Conservation (phyloP, 2,797 vertebrate species). For the Acropternis orthonyx region DNA sequence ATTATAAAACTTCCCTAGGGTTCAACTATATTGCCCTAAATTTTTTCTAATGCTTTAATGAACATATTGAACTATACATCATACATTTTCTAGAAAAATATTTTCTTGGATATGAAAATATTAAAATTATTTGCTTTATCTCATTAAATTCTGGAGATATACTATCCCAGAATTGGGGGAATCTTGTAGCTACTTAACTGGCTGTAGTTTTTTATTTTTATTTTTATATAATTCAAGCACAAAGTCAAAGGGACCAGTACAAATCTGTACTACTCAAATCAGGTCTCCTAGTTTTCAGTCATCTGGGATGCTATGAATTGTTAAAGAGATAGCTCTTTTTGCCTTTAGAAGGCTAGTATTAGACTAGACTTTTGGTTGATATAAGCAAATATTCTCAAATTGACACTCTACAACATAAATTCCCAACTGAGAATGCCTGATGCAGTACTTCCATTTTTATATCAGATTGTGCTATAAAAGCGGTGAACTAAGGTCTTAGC, state of each 20-base stretch:
- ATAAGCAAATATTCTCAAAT: conserved; percentile 26
- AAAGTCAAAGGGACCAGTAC: not conserved
- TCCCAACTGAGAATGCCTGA: not conserved
- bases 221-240: not conserved
- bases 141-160: not conserved
- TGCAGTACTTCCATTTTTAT: conserved; percentile 15
- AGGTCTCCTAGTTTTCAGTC: not conserved
- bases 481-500: not conserved
- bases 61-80: not conserved
- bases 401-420: conserved; percentile 14
- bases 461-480: not conserved
- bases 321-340: conserved; percentile 20
- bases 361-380: not conserved
- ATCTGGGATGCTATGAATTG: not conserved
- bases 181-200: not conserved
- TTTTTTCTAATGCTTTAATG: not conserved
- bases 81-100: not conserved
- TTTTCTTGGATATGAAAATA: not conserved
- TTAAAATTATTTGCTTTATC: not conserved
- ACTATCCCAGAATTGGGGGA: not conserved
- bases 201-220: not conserved
- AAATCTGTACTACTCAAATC: not conserved
- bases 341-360: not conserved
- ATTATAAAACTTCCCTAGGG: not conserved
- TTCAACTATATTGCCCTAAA: not conserved